phyloP scores from a whole-genome alignment of 1,140 invertebrate genomes.

The Macrocentrus cingulum region DNA sequence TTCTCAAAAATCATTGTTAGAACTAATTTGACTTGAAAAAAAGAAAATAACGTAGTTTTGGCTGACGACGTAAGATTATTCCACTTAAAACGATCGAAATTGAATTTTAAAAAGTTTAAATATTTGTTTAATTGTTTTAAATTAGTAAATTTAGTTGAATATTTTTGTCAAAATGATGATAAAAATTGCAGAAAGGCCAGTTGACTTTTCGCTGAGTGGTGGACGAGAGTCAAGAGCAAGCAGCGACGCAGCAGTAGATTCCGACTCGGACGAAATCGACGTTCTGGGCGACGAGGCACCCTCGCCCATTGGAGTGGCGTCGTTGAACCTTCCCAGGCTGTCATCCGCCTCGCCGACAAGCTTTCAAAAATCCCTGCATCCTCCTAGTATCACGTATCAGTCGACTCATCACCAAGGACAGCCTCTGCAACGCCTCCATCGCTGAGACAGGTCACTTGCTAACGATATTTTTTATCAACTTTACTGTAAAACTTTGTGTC shows the following conservation, averaged over 20 bases:
- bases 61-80: too few species aligned
- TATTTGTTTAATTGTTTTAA: too few species aligned
- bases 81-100: too few species aligned
- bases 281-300: slow-evolving; percentile 51
- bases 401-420: slow-evolving; percentile 38
- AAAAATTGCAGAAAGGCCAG: slow-evolving; percentile 48
- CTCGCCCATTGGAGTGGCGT: slow-evolving; percentile 32
- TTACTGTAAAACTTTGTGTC: slow-evolving; percentile 9
- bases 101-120: too few species aligned
- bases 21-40: too few species aligned
- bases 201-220: slow-evolving; percentile 53
- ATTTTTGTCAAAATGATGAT: too few species aligned
- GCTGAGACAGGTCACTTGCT: slow-evolving; percentile 39
- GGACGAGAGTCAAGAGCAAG: slow-evolving; percentile 51
- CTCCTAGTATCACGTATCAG: slow-evolving; percentile 13
- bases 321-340: slow-evolving; percentile 37
- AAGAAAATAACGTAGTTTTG: too few species aligned
- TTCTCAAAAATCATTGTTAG: too few species aligned
- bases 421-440: slow-evolving; percentile 49
- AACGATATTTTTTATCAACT: slow-evolving; percentile 6
- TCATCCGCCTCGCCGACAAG: slow-evolving; percentile 40
- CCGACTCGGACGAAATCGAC: slow-evolving; percentile 55
- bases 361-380: slow-evolving; percentile 34
- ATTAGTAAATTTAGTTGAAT: too few species aligned
- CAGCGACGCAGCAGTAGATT: slow-evolving; percentile 49